Conservation (phyloP, 2,888 invertebrate species). For the Aplocera efformata region DNA sequence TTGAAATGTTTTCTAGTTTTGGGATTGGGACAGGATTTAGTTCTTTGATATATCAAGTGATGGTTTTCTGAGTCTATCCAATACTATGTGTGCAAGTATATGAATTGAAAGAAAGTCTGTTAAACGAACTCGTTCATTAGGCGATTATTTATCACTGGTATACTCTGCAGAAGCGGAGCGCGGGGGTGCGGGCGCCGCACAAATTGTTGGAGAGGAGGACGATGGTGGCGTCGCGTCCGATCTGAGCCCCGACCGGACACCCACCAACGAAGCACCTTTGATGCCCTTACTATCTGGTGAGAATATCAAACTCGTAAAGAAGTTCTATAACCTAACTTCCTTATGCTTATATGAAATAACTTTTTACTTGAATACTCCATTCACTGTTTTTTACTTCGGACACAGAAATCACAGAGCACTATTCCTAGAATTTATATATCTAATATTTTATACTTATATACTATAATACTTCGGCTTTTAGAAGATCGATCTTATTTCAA, state of each 20-base stretch:
- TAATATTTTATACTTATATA: too few relatives aligned
- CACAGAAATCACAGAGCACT: too few relatives aligned
- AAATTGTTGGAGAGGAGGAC: slow-evolving; percentile 55
- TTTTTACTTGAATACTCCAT: too few relatives aligned
- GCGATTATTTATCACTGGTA: slow-evolving; percentile 4
- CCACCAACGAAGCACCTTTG: slow-evolving; percentile 76
- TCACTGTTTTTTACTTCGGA: not conserved
- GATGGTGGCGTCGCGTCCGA: slow-evolving; percentile 70
- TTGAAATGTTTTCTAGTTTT: too few relatives aligned
- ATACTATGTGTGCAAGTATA: slow-evolving; percentile 1
- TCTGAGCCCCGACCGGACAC: slow-evolving; percentile 75
- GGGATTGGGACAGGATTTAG: too few relatives aligned
- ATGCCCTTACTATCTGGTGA: slow-evolving; percentile 75
- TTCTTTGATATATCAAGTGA: too few relatives aligned
- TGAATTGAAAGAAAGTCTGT: not conserved
- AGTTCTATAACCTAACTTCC: too few relatives aligned
- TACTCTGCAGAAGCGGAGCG: slow-evolving; percentile 66
- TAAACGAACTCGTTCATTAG: not conserved
- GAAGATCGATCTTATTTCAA: too few relatives aligned
- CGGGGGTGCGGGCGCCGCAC: slow-evolving; percentile 70
- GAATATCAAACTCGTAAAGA: not conserved
- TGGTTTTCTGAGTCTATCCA: too few relatives aligned
- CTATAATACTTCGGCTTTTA: too few relatives aligned
- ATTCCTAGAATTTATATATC: not conserved
- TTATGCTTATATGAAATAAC: too few relatives aligned